Evolutionary conservation across 2,113 vertebrate genomes (phyloP), one percentile per base, ranked within the genome.

Genomic region (Forbesichthys agassizii): DNA sequence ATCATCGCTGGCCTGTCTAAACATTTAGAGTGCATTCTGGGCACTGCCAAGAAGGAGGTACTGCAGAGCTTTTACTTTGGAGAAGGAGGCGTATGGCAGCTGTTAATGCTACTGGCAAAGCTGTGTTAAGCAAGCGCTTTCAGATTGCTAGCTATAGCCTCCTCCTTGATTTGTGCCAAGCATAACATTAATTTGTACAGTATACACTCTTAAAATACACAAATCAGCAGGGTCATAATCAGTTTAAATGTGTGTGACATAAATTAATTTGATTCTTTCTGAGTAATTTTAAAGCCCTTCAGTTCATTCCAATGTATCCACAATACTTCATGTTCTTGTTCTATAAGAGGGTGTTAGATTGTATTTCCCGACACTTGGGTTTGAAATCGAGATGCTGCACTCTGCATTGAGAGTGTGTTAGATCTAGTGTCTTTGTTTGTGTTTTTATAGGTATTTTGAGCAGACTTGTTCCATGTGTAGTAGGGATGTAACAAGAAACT

Each of bases 101-200:
- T 84, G 75, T 86, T 86, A 84, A 78, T 78, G 70, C 59, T 77
- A 69, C n/a, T 47, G 66, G 66, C 52, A 27, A 27, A 27, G 2
- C 27, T 27, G 27, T 27, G 27, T 27, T 27, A 27, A 27, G 27
- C 80, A 78, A 82, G 80, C 68, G 75, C 63, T 67, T 0, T 1
- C 81, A 73, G 83, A 82, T 74, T 70, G 68, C 57, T 12, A 2
- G n/a, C 12, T 14, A 61, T 86, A 61, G 53, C 69, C 69, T 80
- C 70, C 61, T 53, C 62, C 74, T 55, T 12, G 49, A 11, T 5
- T 42, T 42, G 36, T 42, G 36, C 36, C 36, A 42, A 42, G 7
- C 36, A 8, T 42, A 42, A 42, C 36, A 42, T 77, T 69, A 67
- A 77, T 77, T 73, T 63, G 63, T 51, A 62, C 3, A 0, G 63